phyloP scores from a whole-genome alignment of 2,113 vertebrate genomes.

The Anguilla japonica region DNA sequence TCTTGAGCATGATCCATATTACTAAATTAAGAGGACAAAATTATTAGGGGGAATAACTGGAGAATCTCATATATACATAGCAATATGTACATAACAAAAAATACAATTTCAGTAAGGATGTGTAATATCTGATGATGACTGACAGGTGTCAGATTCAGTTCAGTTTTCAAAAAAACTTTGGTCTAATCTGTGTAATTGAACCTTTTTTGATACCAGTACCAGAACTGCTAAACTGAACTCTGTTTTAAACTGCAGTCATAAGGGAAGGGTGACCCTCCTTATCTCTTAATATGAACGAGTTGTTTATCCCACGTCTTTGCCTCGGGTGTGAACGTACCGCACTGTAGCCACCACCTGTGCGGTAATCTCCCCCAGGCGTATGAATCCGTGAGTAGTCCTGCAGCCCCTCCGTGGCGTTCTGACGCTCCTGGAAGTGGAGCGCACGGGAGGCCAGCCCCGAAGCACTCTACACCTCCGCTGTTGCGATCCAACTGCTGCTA shows the following conservation, averaged over 20 bases:
- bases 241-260: too few species aligned
- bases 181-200: background rate
- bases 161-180: background rate
- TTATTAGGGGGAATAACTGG: background rate
- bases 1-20: background rate
- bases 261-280: too few species aligned
- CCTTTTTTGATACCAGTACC: background rate
- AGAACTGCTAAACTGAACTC: too few species aligned
- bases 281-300: too few species aligned
- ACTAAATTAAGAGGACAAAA: background rate
- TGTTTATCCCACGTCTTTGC: background rate
- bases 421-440: background rate
- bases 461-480: background rate
- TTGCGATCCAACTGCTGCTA: background rate
- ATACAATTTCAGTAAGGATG: background rate
- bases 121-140: background rate
- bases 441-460: background rate
- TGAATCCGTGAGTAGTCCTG: background rate
- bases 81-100: background rate
- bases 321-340: background rate
- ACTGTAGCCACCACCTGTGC: background rate
- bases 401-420: background rate
- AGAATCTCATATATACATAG: background rate
- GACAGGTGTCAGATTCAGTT: background rate
- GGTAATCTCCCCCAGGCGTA: background rate